A percentile compares a stretch with the other conserved stretches of the same genome.
phyloP scores from a whole-genome alignment of 2,888 invertebrate genomes.

The Andrena minutula region DNA sequence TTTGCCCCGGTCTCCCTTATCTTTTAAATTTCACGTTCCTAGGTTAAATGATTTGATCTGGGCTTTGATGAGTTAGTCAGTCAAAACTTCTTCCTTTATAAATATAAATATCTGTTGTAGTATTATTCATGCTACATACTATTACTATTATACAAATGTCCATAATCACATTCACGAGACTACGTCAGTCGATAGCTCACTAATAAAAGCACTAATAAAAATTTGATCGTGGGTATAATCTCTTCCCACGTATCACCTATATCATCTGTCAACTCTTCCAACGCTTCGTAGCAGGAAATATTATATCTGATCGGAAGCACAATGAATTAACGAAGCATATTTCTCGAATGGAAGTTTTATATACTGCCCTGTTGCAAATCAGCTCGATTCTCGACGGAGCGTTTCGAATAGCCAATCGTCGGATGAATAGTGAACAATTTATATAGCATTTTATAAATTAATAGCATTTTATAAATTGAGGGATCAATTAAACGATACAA shows the following conservation, averaged over 20 bases:
- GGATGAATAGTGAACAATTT: background rate
- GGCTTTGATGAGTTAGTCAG: too few species aligned
- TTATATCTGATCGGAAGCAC: conserved; percentile 35
- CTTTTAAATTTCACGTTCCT: too few species aligned
- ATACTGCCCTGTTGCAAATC: background rate
- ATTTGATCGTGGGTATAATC: conserved; percentile 21
- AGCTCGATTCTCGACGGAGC: background rate
- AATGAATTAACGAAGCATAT: conserved; percentile 49
- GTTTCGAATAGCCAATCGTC: background rate
- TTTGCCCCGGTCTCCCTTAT: too few species aligned
- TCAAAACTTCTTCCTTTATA: too few species aligned
- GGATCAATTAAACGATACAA: background rate
- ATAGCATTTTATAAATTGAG: background rate
- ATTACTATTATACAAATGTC: background rate
- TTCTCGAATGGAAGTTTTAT: conserved; percentile 4
- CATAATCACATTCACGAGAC: conserved; percentile 1
- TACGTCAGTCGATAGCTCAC: background rate
- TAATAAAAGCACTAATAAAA: conserved; percentile 4
- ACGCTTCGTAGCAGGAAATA: background rate
- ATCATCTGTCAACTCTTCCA: conserved; percentile 33
- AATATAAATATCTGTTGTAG: too few species aligned
- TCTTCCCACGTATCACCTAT: conserved; percentile 24
- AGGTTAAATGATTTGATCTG: too few species aligned
- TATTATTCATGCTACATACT: background rate
- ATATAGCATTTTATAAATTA: background rate